phyloP scores from a whole-genome alignment of 2,888 invertebrate species.

The Chrysolina haemoptera region DNA sequence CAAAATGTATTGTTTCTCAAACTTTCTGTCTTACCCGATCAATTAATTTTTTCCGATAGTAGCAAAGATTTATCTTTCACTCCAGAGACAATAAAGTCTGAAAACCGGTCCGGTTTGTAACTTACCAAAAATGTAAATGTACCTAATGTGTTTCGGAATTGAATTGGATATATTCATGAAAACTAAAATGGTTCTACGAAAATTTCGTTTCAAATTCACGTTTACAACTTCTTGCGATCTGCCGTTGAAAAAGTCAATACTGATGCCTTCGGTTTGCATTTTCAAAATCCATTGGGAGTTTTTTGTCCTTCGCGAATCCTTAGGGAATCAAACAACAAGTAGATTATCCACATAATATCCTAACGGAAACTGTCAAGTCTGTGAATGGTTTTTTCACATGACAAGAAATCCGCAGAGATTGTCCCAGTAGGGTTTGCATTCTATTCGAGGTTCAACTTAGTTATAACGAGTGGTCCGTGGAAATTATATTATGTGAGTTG shows the following conservation, averaged over 20 bases:
- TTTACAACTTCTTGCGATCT: not conserved
- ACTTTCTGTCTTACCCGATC: too few species aligned
- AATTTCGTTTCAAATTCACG: not conserved
- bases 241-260: not conserved
- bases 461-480: not conserved
- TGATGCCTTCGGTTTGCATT: constrained; percentile 14
- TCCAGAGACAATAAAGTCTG: too few species aligned
- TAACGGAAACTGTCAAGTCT: constrained; percentile 15
- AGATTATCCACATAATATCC: constrained; percentile 26
- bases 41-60: too few species aligned
- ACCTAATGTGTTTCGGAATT: not conserved
- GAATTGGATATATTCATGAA: not conserved
- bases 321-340: constrained; percentile 22
- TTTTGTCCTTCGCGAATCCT: constrained; percentile 4
- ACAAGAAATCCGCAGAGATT: constrained; percentile 21
- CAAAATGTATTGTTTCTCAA: too few species aligned
- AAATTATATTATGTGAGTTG: not conserved
- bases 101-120: too few species aligned
- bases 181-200: not conserved
- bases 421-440: constrained; percentile 1
- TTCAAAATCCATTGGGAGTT: not conserved
- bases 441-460: not conserved
- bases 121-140: too few species aligned
- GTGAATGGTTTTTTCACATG: constrained; percentile 8
- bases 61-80: too few species aligned